Conservation (phyloP, 2,888 invertebrate genomes). For the Drosophila quasianomalipes region DNA sequence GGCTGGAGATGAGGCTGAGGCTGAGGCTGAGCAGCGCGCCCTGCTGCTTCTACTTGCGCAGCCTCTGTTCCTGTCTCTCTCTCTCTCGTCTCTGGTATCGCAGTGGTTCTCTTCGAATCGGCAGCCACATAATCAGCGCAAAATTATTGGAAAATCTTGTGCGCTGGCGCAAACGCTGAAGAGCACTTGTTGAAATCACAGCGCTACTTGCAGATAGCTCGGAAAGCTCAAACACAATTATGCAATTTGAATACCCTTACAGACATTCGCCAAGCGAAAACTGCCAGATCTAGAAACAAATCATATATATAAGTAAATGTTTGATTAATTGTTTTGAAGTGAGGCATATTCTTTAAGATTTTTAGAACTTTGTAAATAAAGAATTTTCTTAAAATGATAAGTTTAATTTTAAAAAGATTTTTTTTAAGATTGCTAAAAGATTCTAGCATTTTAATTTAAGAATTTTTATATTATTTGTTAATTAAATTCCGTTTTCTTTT, state of each 20-base stretch:
- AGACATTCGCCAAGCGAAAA: neutral
- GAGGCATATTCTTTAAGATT: neutral
- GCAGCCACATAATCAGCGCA: conserved; percentile 50
- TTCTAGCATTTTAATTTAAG: neutral
- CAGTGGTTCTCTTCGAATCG: conserved; percentile 16
- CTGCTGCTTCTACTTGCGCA: conserved; percentile 4
- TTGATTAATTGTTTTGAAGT: neutral
- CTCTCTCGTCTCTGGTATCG: neutral
- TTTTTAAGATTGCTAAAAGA: neutral
- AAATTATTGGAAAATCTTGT: conserved; percentile 69
- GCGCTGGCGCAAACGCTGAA: conserved; percentile 40
- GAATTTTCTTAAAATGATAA: neutral
- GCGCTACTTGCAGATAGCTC: conserved; percentile 56
- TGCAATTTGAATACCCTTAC: neutral
- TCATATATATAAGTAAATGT: neutral
- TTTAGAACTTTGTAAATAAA: too few species aligned
- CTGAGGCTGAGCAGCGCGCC: conserved; percentile 6
- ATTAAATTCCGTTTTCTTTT: neutral
- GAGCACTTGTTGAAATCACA: conserved; percentile 70
- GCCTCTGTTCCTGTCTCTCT: neutral
- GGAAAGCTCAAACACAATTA: neutral
- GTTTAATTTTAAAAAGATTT: neutral
- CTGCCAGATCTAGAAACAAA: neutral
- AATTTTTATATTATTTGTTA: neutral
- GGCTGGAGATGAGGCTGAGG: neutral